phyloP scores from a whole-genome alignment of 2,797 vertebrate genomes.

The Scarus forsteni region DNA sequence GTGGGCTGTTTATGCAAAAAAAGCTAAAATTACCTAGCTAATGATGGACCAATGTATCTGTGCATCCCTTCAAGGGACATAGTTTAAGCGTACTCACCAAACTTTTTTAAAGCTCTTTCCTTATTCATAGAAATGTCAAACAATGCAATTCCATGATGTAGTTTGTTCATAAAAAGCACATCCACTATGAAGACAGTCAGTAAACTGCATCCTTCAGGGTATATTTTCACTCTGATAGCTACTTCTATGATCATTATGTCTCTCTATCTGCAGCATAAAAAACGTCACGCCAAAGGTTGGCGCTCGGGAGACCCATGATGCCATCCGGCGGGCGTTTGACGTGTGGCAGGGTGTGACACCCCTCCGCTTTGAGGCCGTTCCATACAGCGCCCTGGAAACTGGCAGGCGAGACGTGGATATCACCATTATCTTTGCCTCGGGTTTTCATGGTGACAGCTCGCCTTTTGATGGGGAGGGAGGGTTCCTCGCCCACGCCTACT shows the following conservation, averaged over 20 bases:
- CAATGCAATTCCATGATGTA: not conserved
- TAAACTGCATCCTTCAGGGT: not conserved
- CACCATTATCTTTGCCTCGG: slow-evolving; percentile 98
- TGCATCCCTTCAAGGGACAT: no score
- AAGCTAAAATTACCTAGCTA: no score
- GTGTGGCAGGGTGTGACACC: slow-evolving; percentile 99
- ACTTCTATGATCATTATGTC: not conserved
- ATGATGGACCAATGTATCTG: no score
- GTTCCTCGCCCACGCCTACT: slow-evolving; percentile 98
- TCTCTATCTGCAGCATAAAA: slow-evolving; percentile 89
- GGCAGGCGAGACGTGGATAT: slow-evolving; percentile 98
- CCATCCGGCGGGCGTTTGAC: slow-evolving; percentile 97
- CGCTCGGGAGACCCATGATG: slow-evolving; percentile 94
- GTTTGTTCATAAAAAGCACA: not conserved
- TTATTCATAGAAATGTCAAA: not conserved
- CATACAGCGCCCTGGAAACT: slow-evolving; percentile 94
- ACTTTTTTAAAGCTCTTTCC: not conserved
- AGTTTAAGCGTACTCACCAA: no score
- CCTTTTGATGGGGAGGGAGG: slow-evolving; percentile 98
- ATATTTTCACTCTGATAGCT: not conserved
- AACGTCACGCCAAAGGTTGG: slow-evolving; percentile 99
- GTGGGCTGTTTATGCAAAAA: no score
- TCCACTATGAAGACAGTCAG: not conserved
- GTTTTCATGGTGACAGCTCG: slow-evolving; percentile 98
- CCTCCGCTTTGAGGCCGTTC: slow-evolving; percentile 96